Conservation (phyloP, 2,113 vertebrate genomes). For the Brevimyrus niger region DNA sequence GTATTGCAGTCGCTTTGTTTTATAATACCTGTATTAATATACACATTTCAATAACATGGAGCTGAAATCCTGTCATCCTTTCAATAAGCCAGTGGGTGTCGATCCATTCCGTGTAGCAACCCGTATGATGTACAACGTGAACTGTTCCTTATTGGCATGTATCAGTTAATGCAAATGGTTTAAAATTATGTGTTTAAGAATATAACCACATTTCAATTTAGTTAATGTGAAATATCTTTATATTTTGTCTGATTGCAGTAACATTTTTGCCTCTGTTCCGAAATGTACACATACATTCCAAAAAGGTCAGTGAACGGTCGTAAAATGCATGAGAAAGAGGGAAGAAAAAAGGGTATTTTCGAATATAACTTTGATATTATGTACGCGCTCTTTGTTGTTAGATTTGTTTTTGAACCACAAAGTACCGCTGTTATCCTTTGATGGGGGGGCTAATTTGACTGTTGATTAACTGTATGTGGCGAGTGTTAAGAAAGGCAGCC, state of each 20-base stretch:
- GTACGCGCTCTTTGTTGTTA: neutral
- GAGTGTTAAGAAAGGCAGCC: slow-evolving; percentile 66
- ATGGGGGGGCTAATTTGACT: slow-evolving; percentile 74
- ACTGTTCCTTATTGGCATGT: neutral
- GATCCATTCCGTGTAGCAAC: neutral
- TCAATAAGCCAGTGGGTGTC: neutral
- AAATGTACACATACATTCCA: neutral
- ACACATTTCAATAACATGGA: neutral
- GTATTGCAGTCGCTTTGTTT: neutral
- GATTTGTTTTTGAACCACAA: slow-evolving; percentile 29
- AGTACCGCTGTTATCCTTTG: slow-evolving; percentile 65
- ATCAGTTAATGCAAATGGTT: neutral
- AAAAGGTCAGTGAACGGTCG: neutral
- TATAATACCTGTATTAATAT: neutral
- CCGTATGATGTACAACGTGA: neutral
- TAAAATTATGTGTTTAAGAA: neutral
- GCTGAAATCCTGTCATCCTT: neutral
- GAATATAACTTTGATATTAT: neutral
- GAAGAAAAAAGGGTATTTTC: neutral
- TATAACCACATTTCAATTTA: neutral
- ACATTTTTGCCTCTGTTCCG: neutral
- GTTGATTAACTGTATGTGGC: slow-evolving; percentile 74
- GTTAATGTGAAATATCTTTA: neutral
- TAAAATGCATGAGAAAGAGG: neutral
- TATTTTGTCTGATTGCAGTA: neutral